Conservation (phyloP, 1,140 invertebrate genomes). For the Macrosteles quadrilineatus region DNA sequence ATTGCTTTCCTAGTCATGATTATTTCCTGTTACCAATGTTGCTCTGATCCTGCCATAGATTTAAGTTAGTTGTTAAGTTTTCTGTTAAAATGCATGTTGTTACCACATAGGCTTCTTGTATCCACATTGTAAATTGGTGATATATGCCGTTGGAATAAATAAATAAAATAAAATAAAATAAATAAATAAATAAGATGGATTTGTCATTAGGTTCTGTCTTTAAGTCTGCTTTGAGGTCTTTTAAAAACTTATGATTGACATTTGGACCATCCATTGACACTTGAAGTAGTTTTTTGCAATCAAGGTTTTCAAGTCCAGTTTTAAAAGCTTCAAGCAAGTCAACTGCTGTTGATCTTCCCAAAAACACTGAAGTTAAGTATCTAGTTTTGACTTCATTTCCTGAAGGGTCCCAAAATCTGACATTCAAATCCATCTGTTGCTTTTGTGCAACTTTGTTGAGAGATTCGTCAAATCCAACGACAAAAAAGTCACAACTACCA, state of each 20-base stretch:
- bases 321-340: conserved; percentile 34
- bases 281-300: conserved; percentile 24
- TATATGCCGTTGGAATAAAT: too few relatives aligned
- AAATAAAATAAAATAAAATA: too few relatives aligned
- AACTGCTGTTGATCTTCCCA: conserved; percentile 28
- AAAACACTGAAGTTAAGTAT: conserved; percentile 39
- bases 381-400: conserved; percentile 32
- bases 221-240: background rate
- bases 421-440: conserved; percentile 33
- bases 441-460: conserved; percentile 37
- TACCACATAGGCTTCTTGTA: too few relatives aligned
- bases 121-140: too few relatives aligned
- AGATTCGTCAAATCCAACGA: conserved; percentile 40
- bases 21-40: too few relatives aligned
- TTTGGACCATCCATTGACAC: conserved; percentile 36
- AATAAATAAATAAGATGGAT: too few relatives aligned
- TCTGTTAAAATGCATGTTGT: too few relatives aligned
- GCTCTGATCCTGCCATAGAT: too few relatives aligned
- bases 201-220: too few relatives aligned
- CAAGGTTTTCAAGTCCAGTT: conserved; percentile 7
- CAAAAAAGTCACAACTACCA: background rate
- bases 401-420: conserved; percentile 33
- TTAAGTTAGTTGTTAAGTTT: too few relatives aligned
- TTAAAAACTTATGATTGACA: conserved; percentile 33
- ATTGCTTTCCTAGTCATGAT: too few relatives aligned